A percentile compares a stretch with the other conserved stretches of the same genome.
phyloP scores from a whole-genome alignment of 2,797 vertebrate species.

The Sarcoramphus papa region DNA sequence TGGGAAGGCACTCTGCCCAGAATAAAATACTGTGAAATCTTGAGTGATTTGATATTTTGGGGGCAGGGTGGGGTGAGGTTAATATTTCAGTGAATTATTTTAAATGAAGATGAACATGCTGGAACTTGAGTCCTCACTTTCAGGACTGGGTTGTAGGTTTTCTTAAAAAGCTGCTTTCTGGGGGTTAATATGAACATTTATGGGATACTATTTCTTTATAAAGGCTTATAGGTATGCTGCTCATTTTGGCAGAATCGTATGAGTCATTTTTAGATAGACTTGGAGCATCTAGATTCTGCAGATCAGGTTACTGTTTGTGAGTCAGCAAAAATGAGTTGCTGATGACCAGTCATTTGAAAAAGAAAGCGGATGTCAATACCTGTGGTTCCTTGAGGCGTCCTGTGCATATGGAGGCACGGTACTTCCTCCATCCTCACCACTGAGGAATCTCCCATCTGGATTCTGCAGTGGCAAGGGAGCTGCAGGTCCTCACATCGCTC shows the following conservation, averaged over 20 bases:
- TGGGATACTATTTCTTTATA: not conserved
- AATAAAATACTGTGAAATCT: not conserved
- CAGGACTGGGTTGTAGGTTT: not conserved
- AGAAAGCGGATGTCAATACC: not conserved
- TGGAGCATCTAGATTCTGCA: constrained; percentile 8
- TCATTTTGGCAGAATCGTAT: not conserved
- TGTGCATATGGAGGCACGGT: not conserved
- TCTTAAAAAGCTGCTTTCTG: not conserved
- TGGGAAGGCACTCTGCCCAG: not conserved
- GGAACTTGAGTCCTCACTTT: not conserved
- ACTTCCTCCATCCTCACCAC: not conserved
- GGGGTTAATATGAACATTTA: not conserved
- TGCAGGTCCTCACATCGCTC: not conserved
- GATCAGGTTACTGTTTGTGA: constrained; percentile 51
- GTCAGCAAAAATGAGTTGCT: constrained; percentile 47
- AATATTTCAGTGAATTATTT: not conserved
- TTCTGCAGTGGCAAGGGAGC: not conserved
- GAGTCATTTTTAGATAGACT: constrained; percentile 24
- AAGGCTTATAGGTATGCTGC: not conserved
- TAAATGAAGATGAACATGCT: not conserved
- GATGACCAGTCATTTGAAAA: constrained; percentile 21
- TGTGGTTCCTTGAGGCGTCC: not conserved
- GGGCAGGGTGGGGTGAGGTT: not conserved
- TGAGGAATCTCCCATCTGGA: not conserved
- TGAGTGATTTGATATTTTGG: not conserved